Conservation (phyloP, 2,888 invertebrate genomes). For the Mesorhabditis sp. region DNA sequence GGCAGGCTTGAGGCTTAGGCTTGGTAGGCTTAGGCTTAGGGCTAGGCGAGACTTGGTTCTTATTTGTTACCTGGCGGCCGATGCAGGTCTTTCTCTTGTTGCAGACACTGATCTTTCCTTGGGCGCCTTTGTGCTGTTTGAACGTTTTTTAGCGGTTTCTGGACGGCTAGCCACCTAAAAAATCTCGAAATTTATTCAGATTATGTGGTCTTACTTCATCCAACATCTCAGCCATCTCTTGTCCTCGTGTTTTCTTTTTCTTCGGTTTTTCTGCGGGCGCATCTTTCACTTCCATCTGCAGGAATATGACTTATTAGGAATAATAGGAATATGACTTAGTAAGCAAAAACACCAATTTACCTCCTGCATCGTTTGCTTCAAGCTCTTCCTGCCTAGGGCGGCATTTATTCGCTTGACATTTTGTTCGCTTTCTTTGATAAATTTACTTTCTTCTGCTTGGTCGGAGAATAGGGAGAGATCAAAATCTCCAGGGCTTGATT, state of each 20-base stretch:
- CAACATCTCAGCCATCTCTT: slow-evolving; percentile 51
- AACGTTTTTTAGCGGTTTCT: neutral
- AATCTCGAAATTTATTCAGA: neutral
- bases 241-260: slow-evolving; percentile 40
- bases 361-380: slow-evolving; percentile 18
- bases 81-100: neutral
- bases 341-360: slow-evolving; percentile 5
- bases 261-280: slow-evolving; percentile 8
- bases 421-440: slow-evolving; percentile 20
- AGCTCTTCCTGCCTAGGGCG: slow-evolving; percentile 16
- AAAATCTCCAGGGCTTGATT: slow-evolving; percentile 20
- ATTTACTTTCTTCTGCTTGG: slow-evolving; percentile 32
- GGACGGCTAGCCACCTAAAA: neutral
- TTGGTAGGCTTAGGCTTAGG: no score
- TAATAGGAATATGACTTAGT: no score
- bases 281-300: slow-evolving; percentile 22
- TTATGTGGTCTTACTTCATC: slow-evolving; percentile 40
- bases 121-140: neutral
- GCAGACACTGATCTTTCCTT: neutral
- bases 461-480: slow-evolving; percentile 35
- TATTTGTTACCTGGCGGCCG: no score
- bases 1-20: no score
- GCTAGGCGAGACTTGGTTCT: no score
- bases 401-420: slow-evolving; percentile 31
- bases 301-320: slow-evolving; percentile 11